These are phyloP conservation scores for Heteromyza rotundicornis DNA, from an alignment of 2,888 invertebrate genomes.

Conservation along the genomic window DNA sequence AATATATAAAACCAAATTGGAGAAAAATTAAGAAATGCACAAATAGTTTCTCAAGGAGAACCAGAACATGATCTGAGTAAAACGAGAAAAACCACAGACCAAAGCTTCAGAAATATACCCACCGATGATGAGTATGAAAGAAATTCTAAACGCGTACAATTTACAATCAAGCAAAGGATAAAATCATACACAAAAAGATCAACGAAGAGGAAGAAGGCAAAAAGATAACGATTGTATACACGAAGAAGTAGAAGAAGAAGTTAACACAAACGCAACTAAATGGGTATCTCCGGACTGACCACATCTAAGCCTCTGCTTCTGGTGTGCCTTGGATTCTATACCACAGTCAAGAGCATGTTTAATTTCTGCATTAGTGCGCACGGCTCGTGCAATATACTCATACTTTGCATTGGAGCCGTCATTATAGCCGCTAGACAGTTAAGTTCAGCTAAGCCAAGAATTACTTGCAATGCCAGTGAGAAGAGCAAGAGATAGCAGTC, in stretches of 20 bases:
- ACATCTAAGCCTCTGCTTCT: no score
- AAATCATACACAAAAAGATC: not conserved
- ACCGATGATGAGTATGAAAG: no score
- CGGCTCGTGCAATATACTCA: not conserved
- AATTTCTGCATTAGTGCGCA: not conserved
- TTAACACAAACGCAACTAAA: no score
- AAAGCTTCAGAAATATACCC: no score
- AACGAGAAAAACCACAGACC: not conserved
- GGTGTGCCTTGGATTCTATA: no score
- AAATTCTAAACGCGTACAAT: no score
- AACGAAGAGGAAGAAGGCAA: not conserved
- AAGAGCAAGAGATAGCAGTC: not conserved
- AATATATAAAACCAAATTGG: no score
- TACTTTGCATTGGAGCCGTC: not conserved
- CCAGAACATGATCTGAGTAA: not conserved
- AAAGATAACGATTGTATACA: no score
- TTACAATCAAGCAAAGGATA: slow-evolving; percentile 1
- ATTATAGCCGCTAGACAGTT: not conserved
- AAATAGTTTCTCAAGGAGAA: not conserved
- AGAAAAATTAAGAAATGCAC: not conserved
- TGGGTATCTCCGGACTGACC: no score
- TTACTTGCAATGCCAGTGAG: not conserved
- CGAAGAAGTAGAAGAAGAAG: no score
- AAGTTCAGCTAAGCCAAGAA: not conserved
- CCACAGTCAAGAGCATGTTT: not conserved